Conservation (phyloP, 2,888 invertebrate species). For the Heliconius charithonia region DNA sequence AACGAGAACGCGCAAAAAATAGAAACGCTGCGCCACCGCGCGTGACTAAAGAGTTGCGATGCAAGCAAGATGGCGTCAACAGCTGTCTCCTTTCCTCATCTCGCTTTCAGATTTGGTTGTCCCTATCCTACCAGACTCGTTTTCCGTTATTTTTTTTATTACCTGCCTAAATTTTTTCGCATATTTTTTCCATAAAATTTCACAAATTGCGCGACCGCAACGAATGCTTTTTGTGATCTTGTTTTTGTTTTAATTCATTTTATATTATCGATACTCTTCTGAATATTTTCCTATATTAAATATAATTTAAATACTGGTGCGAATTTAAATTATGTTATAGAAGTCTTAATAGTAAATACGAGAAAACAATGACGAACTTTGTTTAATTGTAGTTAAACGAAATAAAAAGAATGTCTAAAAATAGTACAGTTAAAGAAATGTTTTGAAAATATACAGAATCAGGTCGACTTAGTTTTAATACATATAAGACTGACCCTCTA, state of each 20-base stretch:
- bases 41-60: constrained; percentile 78
- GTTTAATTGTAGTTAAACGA: neutral
- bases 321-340: neutral
- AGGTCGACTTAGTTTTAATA: neutral
- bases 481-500: neutral
- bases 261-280: constrained; percentile 48
- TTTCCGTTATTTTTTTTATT: constrained; percentile 72
- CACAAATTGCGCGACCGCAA: constrained; percentile 73
- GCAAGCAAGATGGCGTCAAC: constrained; percentile 76
- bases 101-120: constrained; percentile 54
- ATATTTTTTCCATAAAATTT: constrained; percentile 71
- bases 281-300: neutral
- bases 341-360: no score
- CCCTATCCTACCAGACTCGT: constrained; percentile 64
- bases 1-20: constrained; percentile 80
- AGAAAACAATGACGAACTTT: neutral
- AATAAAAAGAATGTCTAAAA: neutral
- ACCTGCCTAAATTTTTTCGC: constrained; percentile 61
- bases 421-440: neutral
- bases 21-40: constrained; percentile 78
- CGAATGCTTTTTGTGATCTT: constrained; percentile 52
- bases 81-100: constrained; percentile 64
- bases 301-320: neutral
- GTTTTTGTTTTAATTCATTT: constrained; percentile 43
- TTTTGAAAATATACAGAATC: neutral